Evolutionary conservation across 30 jellyfish, hydroid and myxozoan species (phyloP), one percentile per base, ranked within the genome.

Genomic region (Chrysaora quinquecirrha): DNA sequence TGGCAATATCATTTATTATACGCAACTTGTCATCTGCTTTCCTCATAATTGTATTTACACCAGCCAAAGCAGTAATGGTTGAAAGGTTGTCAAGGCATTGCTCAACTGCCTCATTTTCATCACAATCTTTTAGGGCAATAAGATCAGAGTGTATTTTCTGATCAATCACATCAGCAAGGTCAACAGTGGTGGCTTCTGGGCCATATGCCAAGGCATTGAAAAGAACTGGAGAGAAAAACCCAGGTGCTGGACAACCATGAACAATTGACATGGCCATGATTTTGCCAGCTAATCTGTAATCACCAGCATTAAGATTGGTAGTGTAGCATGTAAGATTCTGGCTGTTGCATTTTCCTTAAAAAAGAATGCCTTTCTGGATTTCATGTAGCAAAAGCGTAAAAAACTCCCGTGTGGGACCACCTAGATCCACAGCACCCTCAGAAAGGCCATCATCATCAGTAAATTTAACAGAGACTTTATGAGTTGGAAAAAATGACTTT

Each of bases 401-500:
- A 46, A 66, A 66, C 31, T 66, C 78, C 31, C 78, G 28, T 29
- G 78, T 66, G 31, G 78, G 78, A 28, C 78, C 78, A 1, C 78
- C 58, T 11, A 66, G 78, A 32, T 66, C n/a, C n/a, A n/a, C n/a
- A n/a, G n/a, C n/a, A n/a, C n/a, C n/a, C n/a, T n/a, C n/a, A n/a
- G n/a, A n/a, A 28, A 32, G 21, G 30, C 78, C 78, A 66, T 22
- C 34, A 33, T 66, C 78, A 66, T 66, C 78, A 0, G 78, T 66
- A 66, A 66, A 66, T 6, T 66, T 66, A 12, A 66, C 58, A 1
- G 78, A 66, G 1, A 66, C 34, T 66, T 66, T 66, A 30, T 66
- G 31, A 30, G 31, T 66, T 22, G 78, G 78, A 22, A 56, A 66
- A 27, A 66, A 66, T 25, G 78, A 66, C 30, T 29, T 27, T 32